A percentile compares a stretch with the other conserved stretches of the same genome.
These are phyloP conservation scores for Frankliniella intonsa DNA, from an alignment of 2,888 invertebrate species.

Conservation along the genomic window DNA sequence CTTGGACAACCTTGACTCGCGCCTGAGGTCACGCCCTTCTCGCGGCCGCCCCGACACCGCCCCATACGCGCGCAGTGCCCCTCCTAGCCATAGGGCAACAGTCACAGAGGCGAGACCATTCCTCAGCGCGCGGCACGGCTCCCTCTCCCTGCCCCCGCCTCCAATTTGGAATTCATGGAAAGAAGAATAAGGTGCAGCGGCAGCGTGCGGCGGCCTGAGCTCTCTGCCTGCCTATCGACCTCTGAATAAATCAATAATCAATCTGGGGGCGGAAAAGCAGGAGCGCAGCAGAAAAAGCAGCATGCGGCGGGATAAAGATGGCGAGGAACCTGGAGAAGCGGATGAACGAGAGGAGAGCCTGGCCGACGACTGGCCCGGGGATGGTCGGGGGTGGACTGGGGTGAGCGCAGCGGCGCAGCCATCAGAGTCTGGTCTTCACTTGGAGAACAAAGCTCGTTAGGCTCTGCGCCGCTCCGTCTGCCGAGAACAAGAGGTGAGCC, in stretches of 20 bases:
- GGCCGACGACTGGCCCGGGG: too few relatives aligned
- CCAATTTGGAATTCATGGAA: neutral
- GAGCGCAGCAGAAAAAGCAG: too few relatives aligned
- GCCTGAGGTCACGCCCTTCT: too few relatives aligned
- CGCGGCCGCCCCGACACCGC: too few relatives aligned
- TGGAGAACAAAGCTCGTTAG: constrained; percentile 10
- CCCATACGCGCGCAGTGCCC: too few relatives aligned
- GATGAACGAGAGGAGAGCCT: too few relatives aligned
- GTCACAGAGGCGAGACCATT: neutral
- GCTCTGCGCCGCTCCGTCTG: neutral
- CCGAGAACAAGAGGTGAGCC: constrained; percentile 5
- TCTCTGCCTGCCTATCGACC: constrained; percentile 2
- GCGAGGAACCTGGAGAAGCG: too few relatives aligned
- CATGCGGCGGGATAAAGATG: too few relatives aligned
- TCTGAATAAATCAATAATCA: constrained; percentile 18
- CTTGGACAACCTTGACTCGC: too few relatives aligned
- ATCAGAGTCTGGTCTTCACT: neutral
- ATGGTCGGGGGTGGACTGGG: too few relatives aligned
- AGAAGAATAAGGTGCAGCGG: neutral
- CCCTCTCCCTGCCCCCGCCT: neutral
- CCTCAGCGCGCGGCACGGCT: neutral
- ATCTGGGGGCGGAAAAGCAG: neutral
- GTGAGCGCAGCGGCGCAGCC: too few relatives aligned
- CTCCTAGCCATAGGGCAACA: neutral
- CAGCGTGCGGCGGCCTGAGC: neutral